A percentile compares a stretch with the other conserved stretches of the same genome.
Evolutionary conservation across 2,888 invertebrate genomes (phyloP).

Genomic region (Thyatira batis): DNA sequence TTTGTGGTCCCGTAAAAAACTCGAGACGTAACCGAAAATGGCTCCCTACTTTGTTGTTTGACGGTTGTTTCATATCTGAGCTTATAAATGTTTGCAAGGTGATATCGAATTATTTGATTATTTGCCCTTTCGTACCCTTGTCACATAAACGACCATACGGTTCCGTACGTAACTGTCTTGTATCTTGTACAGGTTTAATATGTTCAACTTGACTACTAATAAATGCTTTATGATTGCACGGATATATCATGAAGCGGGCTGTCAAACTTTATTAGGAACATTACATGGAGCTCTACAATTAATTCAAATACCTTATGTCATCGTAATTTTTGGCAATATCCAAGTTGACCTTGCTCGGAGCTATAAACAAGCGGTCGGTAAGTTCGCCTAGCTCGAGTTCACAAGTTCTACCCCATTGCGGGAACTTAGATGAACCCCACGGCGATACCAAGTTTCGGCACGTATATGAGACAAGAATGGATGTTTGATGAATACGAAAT

Average conservation of each 20-base stretch:
- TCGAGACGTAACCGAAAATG: constrained; percentile 50
- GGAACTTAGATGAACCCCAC: constrained; percentile 68
- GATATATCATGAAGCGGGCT: neutral
- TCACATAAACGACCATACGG: constrained; percentile 44
- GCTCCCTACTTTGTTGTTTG: constrained; percentile 56
- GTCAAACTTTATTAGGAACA: neutral
- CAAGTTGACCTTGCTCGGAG: constrained; percentile 48
- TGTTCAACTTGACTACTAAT: constrained; percentile 15
- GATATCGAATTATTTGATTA: constrained; percentile 46
- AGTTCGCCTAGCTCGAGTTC: constrained; percentile 55
- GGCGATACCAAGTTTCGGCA: constrained; percentile 63
- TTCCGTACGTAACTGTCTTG: neutral
- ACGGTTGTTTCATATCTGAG: constrained; percentile 50
- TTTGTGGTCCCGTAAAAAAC: constrained; percentile 66
- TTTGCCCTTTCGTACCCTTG: constrained; percentile 50
- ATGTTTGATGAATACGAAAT: constrained; percentile 72
- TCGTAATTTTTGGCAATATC: constrained; percentile 25
- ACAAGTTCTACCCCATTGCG: constrained; percentile 60
- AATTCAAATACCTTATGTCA: neutral
- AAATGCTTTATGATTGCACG: constrained; percentile 9
- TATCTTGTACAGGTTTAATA: neutral
- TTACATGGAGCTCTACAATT: neutral
- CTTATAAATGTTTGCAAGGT: constrained; percentile 35
- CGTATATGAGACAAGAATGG: constrained; percentile 68
- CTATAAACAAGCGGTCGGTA: constrained; percentile 63